Base-by-base conservation (phyloP, 2,797 vertebrate species). In the Pseudopleuronectes americanus region DNA sequence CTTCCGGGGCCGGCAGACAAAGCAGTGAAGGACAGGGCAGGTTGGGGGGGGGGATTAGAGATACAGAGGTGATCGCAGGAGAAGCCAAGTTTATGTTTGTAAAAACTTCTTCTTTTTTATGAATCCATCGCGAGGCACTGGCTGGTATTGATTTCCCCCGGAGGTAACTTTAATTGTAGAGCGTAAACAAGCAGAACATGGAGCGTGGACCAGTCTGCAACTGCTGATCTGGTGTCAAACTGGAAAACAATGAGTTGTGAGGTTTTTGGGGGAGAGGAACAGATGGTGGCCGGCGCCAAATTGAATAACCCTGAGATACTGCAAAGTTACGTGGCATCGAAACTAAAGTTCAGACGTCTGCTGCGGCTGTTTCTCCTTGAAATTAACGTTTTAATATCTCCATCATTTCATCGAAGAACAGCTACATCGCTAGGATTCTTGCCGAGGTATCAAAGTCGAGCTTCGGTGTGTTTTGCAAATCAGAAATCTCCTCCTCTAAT, bases 101-200 rank as follows among this genome's bases (percentile, higher is more conserved):
- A 53, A 71, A 79, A 81, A 71, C 71, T 24, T 23, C 23, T 23
- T 26, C 6, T 26, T 65, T 83, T 78, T 31, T 60, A 36, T 45
- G 45, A 76, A 74, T 68, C 62, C 16, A 16, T 60, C 64, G 71
- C 31, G 60, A 64, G 33, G 60, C 3, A 31, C 26, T 12, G 54
- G 47, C 12, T 1, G 19, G 33, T 59, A 80, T 66, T 56, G 76
- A 81, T 24, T 71, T 48, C 64, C 38, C 65, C 77, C 3, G 57
- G 41, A 74, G 77, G 72, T 19, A 45, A 73, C 55, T 80, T 79
- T 77, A 65, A 72, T 65, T 54, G 68, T 41, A 12, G 43, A 31
- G n/a, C 22, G 55, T 43, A 64, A 79, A 72, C 62, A 70, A 75
- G 79, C 64, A 49, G 61, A 69, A 31, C 19, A 31, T 21, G 43